Percentiles rank a stretch among this genome's conserved stretches.
Evolutionary conservation across 2,888 invertebrate species (phyloP).

Genomic region (Aspidiotus rigidus): DNA sequence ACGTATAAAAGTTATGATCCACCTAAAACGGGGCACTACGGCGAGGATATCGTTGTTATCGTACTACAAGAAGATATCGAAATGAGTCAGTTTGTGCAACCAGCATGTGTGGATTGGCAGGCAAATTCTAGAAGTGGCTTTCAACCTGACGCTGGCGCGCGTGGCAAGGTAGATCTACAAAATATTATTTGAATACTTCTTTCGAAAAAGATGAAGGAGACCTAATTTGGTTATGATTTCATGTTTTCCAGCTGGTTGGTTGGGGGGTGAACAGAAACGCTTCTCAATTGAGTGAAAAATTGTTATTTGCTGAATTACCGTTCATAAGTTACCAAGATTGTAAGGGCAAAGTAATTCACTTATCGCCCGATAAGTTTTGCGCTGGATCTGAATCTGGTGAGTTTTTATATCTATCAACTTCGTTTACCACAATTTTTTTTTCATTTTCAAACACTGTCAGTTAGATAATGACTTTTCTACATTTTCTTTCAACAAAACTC

Average conservation of each 20-base stretch:
- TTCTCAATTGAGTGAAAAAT: constrained; percentile 32
- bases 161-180: too few relatives aligned
- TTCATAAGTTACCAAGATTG: constrained; percentile 36
- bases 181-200: too few relatives aligned
- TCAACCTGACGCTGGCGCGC: too few relatives aligned
- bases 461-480: too few relatives aligned
- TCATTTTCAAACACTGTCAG: too few relatives aligned
- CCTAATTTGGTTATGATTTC: neutral
- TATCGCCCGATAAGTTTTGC: constrained; percentile 39
- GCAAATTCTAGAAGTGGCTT: too few relatives aligned
- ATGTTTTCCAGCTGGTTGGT: constrained; percentile 37
- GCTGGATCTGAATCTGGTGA: constrained; percentile 37
- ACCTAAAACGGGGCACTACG: too few relatives aligned
- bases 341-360: constrained; percentile 29
- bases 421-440: too few relatives aligned
- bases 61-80: constrained; percentile 32
- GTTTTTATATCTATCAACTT: too few relatives aligned
- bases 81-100: constrained; percentile 35
- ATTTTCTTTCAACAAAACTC: too few relatives aligned
- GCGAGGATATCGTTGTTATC: constrained; percentile 36
- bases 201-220: too few relatives aligned
- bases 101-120: constrained; percentile 37
- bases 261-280: constrained; percentile 38
- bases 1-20: too few relatives aligned
- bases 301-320: constrained; percentile 36